Base-by-base conservation (phyloP, 92 coral and sea anemone genomes). In the Galaxea fascicularis region DNA sequence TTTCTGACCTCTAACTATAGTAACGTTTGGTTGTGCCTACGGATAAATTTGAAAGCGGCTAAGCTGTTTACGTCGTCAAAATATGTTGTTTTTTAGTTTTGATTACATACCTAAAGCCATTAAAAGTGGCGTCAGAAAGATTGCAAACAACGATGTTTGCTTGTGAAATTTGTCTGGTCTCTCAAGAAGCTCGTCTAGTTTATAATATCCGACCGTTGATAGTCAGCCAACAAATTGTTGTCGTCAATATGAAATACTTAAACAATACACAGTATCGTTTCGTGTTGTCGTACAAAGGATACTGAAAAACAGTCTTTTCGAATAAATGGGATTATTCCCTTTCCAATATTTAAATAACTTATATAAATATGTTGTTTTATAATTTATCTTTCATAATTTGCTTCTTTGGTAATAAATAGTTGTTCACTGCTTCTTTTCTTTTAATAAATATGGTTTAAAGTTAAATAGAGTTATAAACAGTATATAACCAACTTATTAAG, bases 221-320 rank as follows among this genome's bases (percentile, higher is more conserved):
- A 71, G 3, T 29, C 13, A 21, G 76, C 31, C 76, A 35, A 71
- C 27, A 11, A 12, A 4, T n/a, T 45, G 21, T 45, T 49, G 41
- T 28, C 66, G 84, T 79, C 52, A 67, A 66, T 66, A 66, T 65
- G 84, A 79, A 79, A 52, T 67, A 79, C 84, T 30, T 1, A 28
- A 1, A 49, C 73, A 46, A 79, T 79, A 79, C 84, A 79, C 8
- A 21, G 84, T 79, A 79, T 79, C 60, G 46, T 29, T 28, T n/a
- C n/a, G n/a, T 12, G 27, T n/a, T 26, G n/a, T 65, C 15, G n/a
- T 49, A 52, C 58, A 76, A 21, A 25, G 14, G 80, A 57, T 24
- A 76, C 54, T 59, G 31, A 35, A n/a, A 65, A 78, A 24, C 72
- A 51, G 51, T 67, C n/a, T 44, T 49, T 65, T 79, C 56, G 31